Base-by-base conservation (phyloP, 2,888 invertebrate genomes). In the Elmis aenea region DNA sequence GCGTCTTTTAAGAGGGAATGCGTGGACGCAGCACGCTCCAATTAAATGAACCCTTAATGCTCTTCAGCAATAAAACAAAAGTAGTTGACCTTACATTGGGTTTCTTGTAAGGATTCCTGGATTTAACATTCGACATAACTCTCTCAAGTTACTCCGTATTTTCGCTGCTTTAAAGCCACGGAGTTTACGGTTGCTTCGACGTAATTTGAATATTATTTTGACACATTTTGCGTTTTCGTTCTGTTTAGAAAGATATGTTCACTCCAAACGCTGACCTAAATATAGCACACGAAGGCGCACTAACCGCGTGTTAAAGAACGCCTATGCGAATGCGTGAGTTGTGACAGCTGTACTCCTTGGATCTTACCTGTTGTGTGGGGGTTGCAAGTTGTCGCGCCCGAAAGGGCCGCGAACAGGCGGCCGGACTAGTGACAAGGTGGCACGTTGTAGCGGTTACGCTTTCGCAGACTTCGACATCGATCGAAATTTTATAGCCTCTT, bases 391-490 rank as follows among this genome's bases (percentile, higher is more conserved):
- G 44, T 49, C 33, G 42, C 28, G 29, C 42, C 45, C 51, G 42
- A 48, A 49, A 47, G 51, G 42, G 47, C 50, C 48, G 42, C 46
- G 38, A 48, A 47, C 41, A 43, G 48, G 49, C 48, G 48, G 55
- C 52, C 47, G 50, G 27, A 49, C 50, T 54, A 52, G 54, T 55
- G 55, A 56, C 51, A 52, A 56, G 51, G 53, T 57, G 50, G 51
- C 55, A 54, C 47, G 51, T 46, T 48, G 48, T 51, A 51, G 44
- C 49, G 45, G 46, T 37, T 53, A 50, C 51, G 56, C 54, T 55
- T 55, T 57, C 51, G 56, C 50, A 54, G 52, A 44, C 50, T 59
- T 58, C 59, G 60, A 59, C 60, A 62, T 61, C 60, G 60, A 61
- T 62, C 58, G 60, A 44, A 42, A 27, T 37, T 24, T 24, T 9